Base-by-base conservation (phyloP, 92 coral and sea anemone species). In the Blastomussa wellsi region DNA sequence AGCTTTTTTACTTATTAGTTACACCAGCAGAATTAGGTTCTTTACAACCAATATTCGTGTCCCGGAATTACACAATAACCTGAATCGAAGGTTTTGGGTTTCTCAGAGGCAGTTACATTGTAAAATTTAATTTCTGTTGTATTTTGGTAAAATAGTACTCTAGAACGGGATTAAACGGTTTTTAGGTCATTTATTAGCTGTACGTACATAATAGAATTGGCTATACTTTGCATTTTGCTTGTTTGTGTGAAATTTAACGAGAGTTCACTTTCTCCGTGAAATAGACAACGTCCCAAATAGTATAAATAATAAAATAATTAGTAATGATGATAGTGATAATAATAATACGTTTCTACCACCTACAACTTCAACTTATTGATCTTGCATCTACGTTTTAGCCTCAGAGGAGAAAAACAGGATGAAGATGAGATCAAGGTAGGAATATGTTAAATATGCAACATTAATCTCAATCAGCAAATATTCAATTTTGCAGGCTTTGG, bases 371-470 rank as follows among this genome's bases (percentile, higher is more conserved):
- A 10, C 4, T 28, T 9, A 4, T 26, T 62, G 16, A 62, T 62
- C 35, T 28, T 62, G n/a, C 8, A 36, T 69, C 74, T 69, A 11
- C 75, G 38, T 64, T 82, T 32, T 17, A 65, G 69, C 51, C 22
- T 82, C 22, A 42, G 66, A 74, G 73, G 36, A 51, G 73, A 79
- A 76, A 76, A 75, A 66, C 69, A 36, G 75, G 87, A 77, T 59
- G 77, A 59, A 85, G 90, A 76, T 8, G 84, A 74, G 14, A 62
- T 84, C 13, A 88, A 88, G 90, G 84, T 72, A 77, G 20, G 81
- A 13, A 47, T 66, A 47, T 37, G 26, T 62, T 82, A n/a, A n/a
- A n/a, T 28, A 38, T 79, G 28, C 32, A 10, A 9, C 87, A 29
- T 67, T n/a, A 6, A 62, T 62, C 26, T 57, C 16, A 62, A 26